Evolutionary conservation across 2,888 invertebrate species (phyloP).

Genomic region (Mythimna vitellina): DNA sequence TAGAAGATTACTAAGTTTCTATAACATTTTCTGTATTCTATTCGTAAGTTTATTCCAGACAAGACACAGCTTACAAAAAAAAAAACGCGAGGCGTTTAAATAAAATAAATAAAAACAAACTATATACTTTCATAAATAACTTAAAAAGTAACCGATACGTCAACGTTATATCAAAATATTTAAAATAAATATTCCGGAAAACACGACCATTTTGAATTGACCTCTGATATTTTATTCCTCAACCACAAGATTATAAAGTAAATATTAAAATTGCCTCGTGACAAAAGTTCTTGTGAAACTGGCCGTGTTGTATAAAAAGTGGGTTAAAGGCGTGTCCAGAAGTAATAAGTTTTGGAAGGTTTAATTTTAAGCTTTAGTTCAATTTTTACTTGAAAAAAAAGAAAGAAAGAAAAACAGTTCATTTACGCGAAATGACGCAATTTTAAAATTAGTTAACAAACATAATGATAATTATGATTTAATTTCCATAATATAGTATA

Average conservation of each 20-base stretch:
- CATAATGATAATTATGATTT: too few relatives aligned
- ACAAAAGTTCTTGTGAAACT: constrained; percentile 27
- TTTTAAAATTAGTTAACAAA: too few relatives aligned
- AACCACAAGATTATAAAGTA: constrained; percentile 2
- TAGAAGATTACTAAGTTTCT: too few relatives aligned
- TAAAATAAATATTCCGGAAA: constrained; percentile 32
- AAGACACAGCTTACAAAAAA: background rate
- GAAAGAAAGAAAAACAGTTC: too few relatives aligned
- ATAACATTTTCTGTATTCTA: too few relatives aligned
- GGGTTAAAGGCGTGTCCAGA: constrained; percentile 33
- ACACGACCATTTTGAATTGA: constrained; percentile 39
- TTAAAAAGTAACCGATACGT: constrained; percentile 32
- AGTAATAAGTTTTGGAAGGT: background rate
- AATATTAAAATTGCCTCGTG: constrained; percentile 47
- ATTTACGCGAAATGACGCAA: too few relatives aligned
- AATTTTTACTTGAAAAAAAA: background rate
- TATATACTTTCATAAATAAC: constrained; percentile 7
- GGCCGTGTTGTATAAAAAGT: constrained; percentile 31
- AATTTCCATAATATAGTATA: too few relatives aligned
- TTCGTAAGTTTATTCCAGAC: background rate
- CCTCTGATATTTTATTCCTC: constrained; percentile 35
- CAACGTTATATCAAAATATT: constrained; percentile 31
- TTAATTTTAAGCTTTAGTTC: constrained; percentile 12
- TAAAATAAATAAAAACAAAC: background rate
- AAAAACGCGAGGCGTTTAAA: background rate